Percentiles rank a stretch among this genome's conserved stretches.
Evolutionary conservation across 2,888 invertebrate genomes (phyloP).

Genomic region (Cataglyphis cursor): DNA sequence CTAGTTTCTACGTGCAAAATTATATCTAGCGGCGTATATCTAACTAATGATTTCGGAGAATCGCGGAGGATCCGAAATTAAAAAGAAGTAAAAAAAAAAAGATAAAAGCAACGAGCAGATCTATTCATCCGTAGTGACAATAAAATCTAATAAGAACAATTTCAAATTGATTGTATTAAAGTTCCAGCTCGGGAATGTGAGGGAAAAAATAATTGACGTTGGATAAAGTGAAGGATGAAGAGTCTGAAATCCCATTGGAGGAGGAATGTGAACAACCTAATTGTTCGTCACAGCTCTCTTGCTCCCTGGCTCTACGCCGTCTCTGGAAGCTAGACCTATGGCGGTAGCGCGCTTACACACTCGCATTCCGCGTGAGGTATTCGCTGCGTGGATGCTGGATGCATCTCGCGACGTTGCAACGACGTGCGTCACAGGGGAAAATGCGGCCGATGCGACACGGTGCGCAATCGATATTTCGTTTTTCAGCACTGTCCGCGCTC

Average conservation of each 20-base stretch:
- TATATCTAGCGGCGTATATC: background rate
- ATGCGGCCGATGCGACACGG: slow-evolving; percentile 54
- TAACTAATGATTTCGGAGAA: background rate
- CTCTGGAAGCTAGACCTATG: background rate
- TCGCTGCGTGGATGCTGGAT: slow-evolving; percentile 45
- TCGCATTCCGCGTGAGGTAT: slow-evolving; percentile 21
- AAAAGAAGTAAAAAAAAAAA: background rate
- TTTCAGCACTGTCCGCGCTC: slow-evolving; percentile 57
- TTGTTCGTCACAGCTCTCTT: background rate
- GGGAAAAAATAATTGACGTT: background rate
- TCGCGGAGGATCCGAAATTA: background rate
- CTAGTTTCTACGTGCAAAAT: slow-evolving; percentile 55
- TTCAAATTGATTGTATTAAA: background rate
- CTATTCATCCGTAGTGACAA: no score
- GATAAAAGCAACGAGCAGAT: background rate
- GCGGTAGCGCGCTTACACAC: slow-evolving; percentile 10
- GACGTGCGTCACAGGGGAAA: slow-evolving; percentile 52
- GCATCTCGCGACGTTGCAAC: slow-evolving; percentile 52
- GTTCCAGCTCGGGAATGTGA: background rate
- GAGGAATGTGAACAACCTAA: background rate
- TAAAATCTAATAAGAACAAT: background rate
- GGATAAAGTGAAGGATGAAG: background rate
- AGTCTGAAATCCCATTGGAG: background rate
- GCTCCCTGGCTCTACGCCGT: background rate
- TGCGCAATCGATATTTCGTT: slow-evolving; percentile 57